Conservation (phyloP, 2,113 vertebrate genomes). For the Melanocharis versteri region DNA sequence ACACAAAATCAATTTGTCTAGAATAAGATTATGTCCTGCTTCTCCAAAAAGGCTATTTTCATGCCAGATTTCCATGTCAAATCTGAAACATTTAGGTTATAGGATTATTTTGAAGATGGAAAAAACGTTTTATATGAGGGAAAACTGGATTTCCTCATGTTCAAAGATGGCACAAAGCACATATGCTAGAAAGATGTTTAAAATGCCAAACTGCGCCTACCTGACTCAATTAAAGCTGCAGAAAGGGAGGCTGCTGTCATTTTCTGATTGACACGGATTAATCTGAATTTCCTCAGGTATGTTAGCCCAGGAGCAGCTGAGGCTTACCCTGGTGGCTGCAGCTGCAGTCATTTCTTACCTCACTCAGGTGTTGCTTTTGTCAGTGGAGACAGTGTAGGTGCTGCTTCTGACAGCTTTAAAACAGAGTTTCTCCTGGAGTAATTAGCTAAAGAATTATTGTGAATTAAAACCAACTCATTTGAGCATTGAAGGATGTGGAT, state of each 20-base stretch:
- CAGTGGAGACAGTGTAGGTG: not conserved
- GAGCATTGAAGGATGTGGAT: not conserved
- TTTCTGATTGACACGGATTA: not conserved
- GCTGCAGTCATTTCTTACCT: not conserved
- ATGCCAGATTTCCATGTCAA: not conserved
- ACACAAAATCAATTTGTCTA: conserved; percentile 6
- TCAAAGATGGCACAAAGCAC: not conserved
- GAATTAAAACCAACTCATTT: not conserved
- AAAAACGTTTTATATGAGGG: not conserved
- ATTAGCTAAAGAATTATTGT: not conserved
- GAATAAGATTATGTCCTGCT: not conserved
- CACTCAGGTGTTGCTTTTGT: not conserved
- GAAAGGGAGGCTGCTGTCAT: not conserved
- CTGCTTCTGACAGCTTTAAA: not conserved
- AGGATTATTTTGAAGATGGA: not conserved
- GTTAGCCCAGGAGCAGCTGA: not conserved
- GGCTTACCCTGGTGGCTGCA: not conserved
- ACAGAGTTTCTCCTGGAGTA: not conserved
- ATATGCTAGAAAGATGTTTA: not conserved
- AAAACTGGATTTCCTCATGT: not conserved
- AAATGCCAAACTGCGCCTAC: not conserved
- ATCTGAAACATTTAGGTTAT: not conserved
- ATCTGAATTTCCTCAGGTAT: not conserved
- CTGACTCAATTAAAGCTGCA: not conserved
- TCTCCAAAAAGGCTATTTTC: conserved; percentile 17